A percentile compares a stretch with the other conserved stretches of the same genome.
These are phyloP conservation scores for Dusona sp. DNA, from an alignment of 2,888 invertebrate species.

Conservation along the genomic window DNA sequence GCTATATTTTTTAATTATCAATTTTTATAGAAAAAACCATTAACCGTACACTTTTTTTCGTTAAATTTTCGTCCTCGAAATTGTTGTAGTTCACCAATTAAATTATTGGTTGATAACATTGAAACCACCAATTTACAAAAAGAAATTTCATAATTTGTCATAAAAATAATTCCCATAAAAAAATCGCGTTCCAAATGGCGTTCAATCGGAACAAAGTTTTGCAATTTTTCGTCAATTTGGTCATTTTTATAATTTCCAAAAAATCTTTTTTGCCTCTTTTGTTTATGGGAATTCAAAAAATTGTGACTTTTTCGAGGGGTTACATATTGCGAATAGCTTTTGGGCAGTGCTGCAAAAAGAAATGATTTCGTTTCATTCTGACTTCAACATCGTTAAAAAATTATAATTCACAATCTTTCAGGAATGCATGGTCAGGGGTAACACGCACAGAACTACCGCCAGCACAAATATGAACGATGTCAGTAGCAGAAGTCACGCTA, in stretches of 20 bases:
- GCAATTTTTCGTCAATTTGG: not conserved
- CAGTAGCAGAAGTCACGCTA: slow-evolving; percentile 95
- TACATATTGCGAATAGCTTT: not conserved
- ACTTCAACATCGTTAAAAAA: not conserved
- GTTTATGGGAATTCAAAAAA: not conserved
- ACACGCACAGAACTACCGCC: slow-evolving; percentile 93
- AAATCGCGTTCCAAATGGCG: no score
- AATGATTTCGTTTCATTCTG: slow-evolving; percentile 8
- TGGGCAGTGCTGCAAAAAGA: not conserved
- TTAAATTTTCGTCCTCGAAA: not conserved
- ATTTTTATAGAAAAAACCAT: not conserved
- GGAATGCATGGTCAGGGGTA: slow-evolving; percentile 93
- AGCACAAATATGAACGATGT: slow-evolving; percentile 97
- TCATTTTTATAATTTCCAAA: not conserved
- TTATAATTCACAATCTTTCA: slow-evolving; percentile 79
- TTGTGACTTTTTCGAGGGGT: not conserved
- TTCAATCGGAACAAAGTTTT: no score
- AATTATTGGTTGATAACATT: not conserved
- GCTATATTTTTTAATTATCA: not conserved
- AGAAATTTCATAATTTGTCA: no score
- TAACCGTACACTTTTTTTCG: not conserved
- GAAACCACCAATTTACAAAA: not conserved
- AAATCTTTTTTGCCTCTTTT: not conserved
- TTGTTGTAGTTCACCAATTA: not conserved
- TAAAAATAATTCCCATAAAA: not conserved